phyloP scores from a whole-genome alignment of 2,888 invertebrate genomes.

The Agrochola circellaris region DNA sequence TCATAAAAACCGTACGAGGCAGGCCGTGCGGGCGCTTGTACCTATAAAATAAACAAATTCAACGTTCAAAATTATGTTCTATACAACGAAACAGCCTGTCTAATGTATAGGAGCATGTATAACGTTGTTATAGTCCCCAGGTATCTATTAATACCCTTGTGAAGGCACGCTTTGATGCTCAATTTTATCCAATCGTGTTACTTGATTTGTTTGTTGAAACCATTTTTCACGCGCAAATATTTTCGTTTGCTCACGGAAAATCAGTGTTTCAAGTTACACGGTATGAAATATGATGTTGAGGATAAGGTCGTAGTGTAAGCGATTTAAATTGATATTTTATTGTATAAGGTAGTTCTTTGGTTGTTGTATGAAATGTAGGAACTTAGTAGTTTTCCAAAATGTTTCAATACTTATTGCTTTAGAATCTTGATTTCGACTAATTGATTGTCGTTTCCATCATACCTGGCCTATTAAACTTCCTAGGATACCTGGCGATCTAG shows the following conservation, averaged over 20 bases:
- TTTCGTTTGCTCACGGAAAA: slow-evolving; percentile 50
- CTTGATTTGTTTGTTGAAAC: slow-evolving; percentile 49
- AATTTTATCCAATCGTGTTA: slow-evolving; percentile 50
- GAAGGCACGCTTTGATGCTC: slow-evolving; percentile 27
- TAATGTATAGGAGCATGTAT: neutral
- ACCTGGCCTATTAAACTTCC: neutral
- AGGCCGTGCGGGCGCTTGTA: neutral
- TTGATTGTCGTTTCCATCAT: neutral
- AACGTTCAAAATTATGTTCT: neutral
- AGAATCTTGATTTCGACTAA: neutral
- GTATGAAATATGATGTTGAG: slow-evolving; percentile 29
- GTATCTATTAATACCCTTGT: slow-evolving; percentile 19
- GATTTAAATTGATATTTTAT: neutral
- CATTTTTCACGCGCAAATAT: slow-evolving; percentile 54
- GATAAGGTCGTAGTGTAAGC: slow-evolving; percentile 23
- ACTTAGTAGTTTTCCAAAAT: neutral
- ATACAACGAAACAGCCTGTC: neutral
- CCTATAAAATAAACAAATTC: neutral
- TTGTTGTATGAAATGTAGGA: neutral
- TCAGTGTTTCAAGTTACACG: slow-evolving; percentile 52
- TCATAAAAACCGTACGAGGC: neutral
- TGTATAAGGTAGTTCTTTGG: neutral
- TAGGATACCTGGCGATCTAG: no score
- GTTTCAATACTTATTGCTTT: no score
- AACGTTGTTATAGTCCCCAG: slow-evolving; percentile 20